phyloP scores from a whole-genome alignment of 1,140 invertebrate species.

The Polypedilum vanderplanki region DNA sequence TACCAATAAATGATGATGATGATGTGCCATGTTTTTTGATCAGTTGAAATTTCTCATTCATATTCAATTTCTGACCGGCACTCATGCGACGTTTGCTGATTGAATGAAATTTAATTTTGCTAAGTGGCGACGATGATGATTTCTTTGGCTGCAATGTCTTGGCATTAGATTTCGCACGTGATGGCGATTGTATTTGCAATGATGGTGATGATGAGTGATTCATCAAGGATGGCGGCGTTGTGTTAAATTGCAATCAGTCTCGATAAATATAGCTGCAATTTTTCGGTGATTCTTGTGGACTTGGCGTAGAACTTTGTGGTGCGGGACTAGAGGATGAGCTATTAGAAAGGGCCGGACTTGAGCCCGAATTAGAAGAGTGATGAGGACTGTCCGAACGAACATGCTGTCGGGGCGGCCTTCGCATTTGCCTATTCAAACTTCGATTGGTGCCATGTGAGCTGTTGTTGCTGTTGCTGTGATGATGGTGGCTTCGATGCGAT shows the following conservation, averaged over 20 bases:
- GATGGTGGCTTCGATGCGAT: slow-evolving; percentile 23
- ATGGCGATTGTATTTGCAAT: background rate
- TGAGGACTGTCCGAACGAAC: slow-evolving; percentile 44
- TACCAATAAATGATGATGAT: slow-evolving; percentile 17
- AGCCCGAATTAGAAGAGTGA: slow-evolving; percentile 42
- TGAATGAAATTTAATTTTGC: slow-evolving; percentile 24
- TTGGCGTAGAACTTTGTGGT: slow-evolving; percentile 44
- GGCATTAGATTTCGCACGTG: background rate
- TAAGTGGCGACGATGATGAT: slow-evolving; percentile 15
- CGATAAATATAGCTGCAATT: slow-evolving; percentile 45
- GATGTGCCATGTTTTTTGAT: slow-evolving; percentile 14
- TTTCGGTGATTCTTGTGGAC: slow-evolving; percentile 45
- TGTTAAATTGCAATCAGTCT: slow-evolving; percentile 46
- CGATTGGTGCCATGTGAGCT: slow-evolving; percentile 25
- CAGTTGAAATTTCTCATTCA: slow-evolving; percentile 21
- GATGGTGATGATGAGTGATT: background rate
- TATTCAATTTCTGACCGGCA: background rate
- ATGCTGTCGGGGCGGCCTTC: slow-evolving; percentile 24
- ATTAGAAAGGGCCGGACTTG: slow-evolving; percentile 44
- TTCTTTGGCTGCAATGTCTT: slow-evolving; percentile 9
- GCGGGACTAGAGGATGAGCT: slow-evolving; percentile 45
- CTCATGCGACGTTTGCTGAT: background rate
- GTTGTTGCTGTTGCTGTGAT: slow-evolving; percentile 24
- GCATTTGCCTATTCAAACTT: slow-evolving; percentile 20
- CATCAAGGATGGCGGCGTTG: slow-evolving; percentile 33